Percentiles rank a stretch among this genome's conserved stretches.
phyloP scores from a whole-genome alignment of 2,888 invertebrate species.

The Parochlus steinenii region DNA sequence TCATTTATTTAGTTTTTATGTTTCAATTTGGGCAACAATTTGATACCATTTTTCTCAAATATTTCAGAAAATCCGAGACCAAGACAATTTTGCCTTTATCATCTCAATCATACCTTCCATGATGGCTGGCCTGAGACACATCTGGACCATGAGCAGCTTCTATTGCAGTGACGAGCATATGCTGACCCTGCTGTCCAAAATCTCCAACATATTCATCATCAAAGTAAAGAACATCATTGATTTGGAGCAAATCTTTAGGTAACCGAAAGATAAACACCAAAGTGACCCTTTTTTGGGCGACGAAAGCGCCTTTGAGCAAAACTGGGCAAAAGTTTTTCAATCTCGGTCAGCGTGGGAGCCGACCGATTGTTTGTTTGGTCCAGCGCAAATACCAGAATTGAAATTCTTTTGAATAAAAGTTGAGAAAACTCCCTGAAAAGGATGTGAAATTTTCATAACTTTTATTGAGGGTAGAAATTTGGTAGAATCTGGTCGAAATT shows the following conservation, averaged over 20 bases:
- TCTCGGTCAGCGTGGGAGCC: too few relatives aligned
- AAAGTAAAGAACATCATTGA: constrained; percentile 56
- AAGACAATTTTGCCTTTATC: constrained; percentile 52
- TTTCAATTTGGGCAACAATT: background rate
- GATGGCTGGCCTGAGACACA: constrained; percentile 71
- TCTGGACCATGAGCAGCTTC: constrained; percentile 80
- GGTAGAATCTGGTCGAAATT: too few relatives aligned
- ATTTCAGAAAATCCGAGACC: constrained; percentile 48
- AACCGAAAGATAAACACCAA: too few relatives aligned
- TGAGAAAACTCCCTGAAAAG: too few relatives aligned
- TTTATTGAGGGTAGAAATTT: too few relatives aligned
- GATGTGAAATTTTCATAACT: too few relatives aligned
- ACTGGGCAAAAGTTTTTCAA: too few relatives aligned
- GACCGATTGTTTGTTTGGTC: too few relatives aligned
- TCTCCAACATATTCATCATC: constrained; percentile 66
- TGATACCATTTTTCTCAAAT: constrained; percentile 11
- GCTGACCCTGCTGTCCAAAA: constrained; percentile 64
- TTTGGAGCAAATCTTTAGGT: constrained; percentile 62
- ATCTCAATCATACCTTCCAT: constrained; percentile 56
- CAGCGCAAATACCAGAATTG: too few relatives aligned
- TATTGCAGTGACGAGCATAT: constrained; percentile 74
- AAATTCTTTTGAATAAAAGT: too few relatives aligned
- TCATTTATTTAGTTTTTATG: background rate
- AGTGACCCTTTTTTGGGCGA: too few relatives aligned
- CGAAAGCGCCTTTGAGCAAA: too few relatives aligned